Evolutionary conservation across 2,888 invertebrate genomes (phyloP).

Genomic region (Cephus sareptanus): DNA sequence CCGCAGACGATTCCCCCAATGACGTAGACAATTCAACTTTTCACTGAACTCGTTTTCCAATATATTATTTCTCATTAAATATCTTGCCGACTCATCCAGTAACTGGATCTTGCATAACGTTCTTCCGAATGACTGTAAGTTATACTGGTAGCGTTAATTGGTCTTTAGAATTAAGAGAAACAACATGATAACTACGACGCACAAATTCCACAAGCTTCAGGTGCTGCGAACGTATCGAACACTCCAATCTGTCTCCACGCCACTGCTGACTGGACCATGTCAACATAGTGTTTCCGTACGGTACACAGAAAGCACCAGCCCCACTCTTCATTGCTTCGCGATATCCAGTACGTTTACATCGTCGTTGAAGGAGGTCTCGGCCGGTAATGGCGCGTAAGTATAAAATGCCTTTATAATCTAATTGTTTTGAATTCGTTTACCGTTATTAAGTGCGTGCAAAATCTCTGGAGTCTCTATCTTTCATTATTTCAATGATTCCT

Average conservation of each 20-base stretch:
- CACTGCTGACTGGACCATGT: conserved; percentile 1
- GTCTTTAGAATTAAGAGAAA: neutral
- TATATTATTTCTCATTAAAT: neutral
- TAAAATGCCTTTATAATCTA: neutral
- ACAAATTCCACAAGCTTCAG: neutral
- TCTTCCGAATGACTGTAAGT: neutral
- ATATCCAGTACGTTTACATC: neutral
- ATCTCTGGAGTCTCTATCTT: neutral
- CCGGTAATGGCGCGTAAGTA: neutral
- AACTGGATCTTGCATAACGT: neutral
- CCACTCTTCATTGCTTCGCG: neutral
- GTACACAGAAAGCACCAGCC: neutral
- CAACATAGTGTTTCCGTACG: neutral
- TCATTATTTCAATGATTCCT: neutral
- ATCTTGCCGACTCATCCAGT: neutral
- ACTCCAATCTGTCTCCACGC: neutral
- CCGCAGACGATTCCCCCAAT: neutral
- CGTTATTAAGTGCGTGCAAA: neutral
- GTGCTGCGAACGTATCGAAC: neutral
- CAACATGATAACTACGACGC: neutral
- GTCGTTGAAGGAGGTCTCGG: neutral
- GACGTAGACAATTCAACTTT: neutral
- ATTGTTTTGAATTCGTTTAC: neutral
- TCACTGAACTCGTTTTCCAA: neutral
- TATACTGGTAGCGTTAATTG: neutral